phyloP scores from a whole-genome alignment of 1,140 invertebrate species.

The Archegozetes longisetosus region DNA sequence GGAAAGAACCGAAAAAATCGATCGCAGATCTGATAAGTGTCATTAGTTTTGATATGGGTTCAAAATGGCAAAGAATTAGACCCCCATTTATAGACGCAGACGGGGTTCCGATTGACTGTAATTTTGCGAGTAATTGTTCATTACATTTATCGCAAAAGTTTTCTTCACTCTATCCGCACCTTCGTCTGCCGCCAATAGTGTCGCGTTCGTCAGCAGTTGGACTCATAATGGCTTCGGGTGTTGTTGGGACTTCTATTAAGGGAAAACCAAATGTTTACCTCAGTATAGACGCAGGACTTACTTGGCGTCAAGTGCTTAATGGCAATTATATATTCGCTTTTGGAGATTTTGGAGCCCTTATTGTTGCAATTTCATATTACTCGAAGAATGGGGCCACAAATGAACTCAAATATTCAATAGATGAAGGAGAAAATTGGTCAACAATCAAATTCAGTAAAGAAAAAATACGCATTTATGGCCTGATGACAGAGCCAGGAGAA shows the following conservation, averaged over 20 bases:
- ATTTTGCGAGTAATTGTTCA: slow-evolving; percentile 45
- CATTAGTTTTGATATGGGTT: slow-evolving; percentile 76
- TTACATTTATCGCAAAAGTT: slow-evolving; percentile 73
- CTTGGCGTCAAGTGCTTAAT: slow-evolving; percentile 56
- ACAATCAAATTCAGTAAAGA: slow-evolving; percentile 48
- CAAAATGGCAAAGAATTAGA: slow-evolving; percentile 54
- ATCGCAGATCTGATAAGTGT: slow-evolving; percentile 55
- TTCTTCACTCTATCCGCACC: slow-evolving; percentile 58
- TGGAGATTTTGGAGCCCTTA: slow-evolving; percentile 73
- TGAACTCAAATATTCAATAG: slow-evolving; percentile 59
- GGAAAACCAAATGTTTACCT: slow-evolving; percentile 62
- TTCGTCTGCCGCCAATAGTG: slow-evolving; percentile 59
- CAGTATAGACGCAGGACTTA: slow-evolving; percentile 63
- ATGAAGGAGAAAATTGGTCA: slow-evolving; percentile 68
- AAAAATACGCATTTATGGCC: slow-evolving; percentile 51
- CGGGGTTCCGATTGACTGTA: slow-evolving; percentile 45
- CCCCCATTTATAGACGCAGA: slow-evolving; percentile 46
- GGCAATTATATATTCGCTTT: slow-evolving; percentile 74
- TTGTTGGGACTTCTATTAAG: slow-evolving; percentile 56
- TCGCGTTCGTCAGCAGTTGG: slow-evolving; percentile 71
- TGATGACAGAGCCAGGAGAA: slow-evolving; percentile 80
- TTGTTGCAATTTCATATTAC: slow-evolving; percentile 65
- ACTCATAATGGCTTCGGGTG: slow-evolving; percentile 64
- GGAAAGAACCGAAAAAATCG: slow-evolving; percentile 26
- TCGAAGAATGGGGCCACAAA: slow-evolving; percentile 49